Evolutionary conservation across 2,888 invertebrate species (phyloP).

Genomic region (Drosophila robusta): DNA sequence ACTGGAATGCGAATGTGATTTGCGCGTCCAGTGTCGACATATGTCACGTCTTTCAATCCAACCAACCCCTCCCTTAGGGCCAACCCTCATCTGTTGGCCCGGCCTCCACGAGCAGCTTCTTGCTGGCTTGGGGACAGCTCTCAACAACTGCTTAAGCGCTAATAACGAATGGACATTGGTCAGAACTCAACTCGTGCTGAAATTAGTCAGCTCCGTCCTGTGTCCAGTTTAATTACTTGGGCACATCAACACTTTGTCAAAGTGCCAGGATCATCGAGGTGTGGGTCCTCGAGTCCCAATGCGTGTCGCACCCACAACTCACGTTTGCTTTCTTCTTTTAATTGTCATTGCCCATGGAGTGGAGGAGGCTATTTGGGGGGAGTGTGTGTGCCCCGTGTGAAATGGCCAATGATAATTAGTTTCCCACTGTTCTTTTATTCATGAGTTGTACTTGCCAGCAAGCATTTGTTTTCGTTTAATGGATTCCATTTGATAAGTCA

Average conservation of each 20-base stretch:
- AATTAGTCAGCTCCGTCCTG: constrained; percentile 76
- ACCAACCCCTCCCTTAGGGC: neutral
- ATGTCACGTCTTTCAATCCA: constrained; percentile 53
- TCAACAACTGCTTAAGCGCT: constrained; percentile 77
- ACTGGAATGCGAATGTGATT: constrained; percentile 72
- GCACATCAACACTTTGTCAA: constrained; percentile 84
- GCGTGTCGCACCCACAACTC: constrained; percentile 48
- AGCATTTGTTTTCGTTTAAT: constrained; percentile 69
- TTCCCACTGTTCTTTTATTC: constrained; percentile 70
- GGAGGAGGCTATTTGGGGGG: neutral
- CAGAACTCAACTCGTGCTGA: constrained; percentile 73
- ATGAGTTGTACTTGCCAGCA: constrained; percentile 47
- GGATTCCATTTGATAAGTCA: constrained; percentile 65
- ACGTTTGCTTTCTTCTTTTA: constrained; percentile 45
- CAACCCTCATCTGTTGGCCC: neutral
- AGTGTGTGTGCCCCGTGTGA: constrained; percentile 54
- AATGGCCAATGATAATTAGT: constrained; percentile 73
- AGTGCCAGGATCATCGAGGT: constrained; percentile 75
- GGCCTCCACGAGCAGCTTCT: neutral
- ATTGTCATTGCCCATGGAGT: constrained; percentile 51
- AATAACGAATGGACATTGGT: constrained; percentile 84
- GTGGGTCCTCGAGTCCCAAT: constrained; percentile 37
- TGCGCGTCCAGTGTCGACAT: constrained; percentile 50
- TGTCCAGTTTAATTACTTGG: constrained; percentile 84
- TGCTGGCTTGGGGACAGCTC: constrained; percentile 30